phyloP scores from a whole-genome alignment of 2,888 invertebrate genomes.

The Nymphalis urticae region DNA sequence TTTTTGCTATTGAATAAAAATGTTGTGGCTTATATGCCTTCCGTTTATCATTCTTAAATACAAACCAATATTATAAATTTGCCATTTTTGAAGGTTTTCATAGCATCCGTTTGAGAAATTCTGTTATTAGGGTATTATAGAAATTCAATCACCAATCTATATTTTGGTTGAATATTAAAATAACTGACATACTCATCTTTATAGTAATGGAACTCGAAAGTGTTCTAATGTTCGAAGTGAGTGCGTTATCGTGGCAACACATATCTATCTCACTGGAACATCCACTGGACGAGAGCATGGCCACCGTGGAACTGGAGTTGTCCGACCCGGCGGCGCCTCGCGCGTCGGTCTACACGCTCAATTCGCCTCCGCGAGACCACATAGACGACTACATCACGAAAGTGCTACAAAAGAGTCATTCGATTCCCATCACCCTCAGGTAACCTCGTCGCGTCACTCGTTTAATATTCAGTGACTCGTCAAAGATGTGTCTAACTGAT shows the following conservation, averaged over 20 bases:
- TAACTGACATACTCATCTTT: background rate
- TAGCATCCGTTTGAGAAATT: too few species aligned
- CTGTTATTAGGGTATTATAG: background rate
- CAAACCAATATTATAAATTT: too few species aligned
- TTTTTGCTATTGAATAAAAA: too few species aligned
- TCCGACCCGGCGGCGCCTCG: constrained; percentile 89
- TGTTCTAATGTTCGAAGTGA: constrained; percentile 95
- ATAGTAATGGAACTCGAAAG: constrained; percentile 83
- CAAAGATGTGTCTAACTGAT: background rate
- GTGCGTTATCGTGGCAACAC: constrained; percentile 93
- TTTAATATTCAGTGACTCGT: background rate
- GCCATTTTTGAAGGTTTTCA: too few species aligned
- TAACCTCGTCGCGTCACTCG: constrained; percentile 52
- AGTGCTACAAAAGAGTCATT: constrained; percentile 92
- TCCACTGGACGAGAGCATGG: constrained; percentile 95
- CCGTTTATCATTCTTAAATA: too few species aligned
- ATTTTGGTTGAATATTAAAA: background rate
- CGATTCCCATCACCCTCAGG: constrained; percentile 95
- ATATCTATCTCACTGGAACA: constrained; percentile 95
- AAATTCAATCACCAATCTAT: too few species aligned
- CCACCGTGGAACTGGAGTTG: constrained; percentile 94
- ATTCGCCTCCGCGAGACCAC: constrained; percentile 63
- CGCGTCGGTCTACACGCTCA: constrained; percentile 87
- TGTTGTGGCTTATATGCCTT: too few species aligned
- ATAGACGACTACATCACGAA: constrained; percentile 74